Conservation (phyloP, 2,797 vertebrate genomes). For the Knipowitschia caucasica region DNA sequence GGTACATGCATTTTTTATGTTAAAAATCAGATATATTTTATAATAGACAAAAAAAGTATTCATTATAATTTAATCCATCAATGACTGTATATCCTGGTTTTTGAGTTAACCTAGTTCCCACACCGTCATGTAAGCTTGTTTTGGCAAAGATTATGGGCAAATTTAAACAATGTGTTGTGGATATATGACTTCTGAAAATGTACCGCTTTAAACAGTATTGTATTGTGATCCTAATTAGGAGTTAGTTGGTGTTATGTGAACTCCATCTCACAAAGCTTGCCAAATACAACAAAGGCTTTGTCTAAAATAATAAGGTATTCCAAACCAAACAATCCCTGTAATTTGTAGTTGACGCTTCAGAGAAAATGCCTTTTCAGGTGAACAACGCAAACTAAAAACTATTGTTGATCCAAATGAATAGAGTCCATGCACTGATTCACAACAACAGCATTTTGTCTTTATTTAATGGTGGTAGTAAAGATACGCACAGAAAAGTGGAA, state of each 20-base stretch:
- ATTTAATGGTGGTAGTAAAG: constrained; percentile 16
- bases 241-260: background rate
- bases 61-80: too few relatives aligned
- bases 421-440: constrained; percentile 9
- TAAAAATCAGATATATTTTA: too few relatives aligned
- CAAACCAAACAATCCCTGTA: background rate
- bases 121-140: too few relatives aligned
- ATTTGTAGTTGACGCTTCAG: background rate
- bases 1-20: too few relatives aligned
- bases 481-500: constrained; percentile 13
- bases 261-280: background rate
- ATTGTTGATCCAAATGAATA: constrained; percentile 10
- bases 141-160: too few relatives aligned
- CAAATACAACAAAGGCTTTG: background rate
- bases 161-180: too few relatives aligned
- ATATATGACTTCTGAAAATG: too few relatives aligned
- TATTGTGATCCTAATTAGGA: background rate
- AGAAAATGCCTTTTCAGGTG: background rate
- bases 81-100: too few relatives aligned
- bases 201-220: background rate
- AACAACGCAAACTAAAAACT: background rate
- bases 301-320: constrained; percentile 1
- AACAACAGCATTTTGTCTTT: constrained; percentile 9
- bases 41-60: too few relatives aligned
- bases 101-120: too few relatives aligned